Evolutionary conservation across 2,888 invertebrate genomes (phyloP).

Genomic region (Lasioglossum figueresi): DNA sequence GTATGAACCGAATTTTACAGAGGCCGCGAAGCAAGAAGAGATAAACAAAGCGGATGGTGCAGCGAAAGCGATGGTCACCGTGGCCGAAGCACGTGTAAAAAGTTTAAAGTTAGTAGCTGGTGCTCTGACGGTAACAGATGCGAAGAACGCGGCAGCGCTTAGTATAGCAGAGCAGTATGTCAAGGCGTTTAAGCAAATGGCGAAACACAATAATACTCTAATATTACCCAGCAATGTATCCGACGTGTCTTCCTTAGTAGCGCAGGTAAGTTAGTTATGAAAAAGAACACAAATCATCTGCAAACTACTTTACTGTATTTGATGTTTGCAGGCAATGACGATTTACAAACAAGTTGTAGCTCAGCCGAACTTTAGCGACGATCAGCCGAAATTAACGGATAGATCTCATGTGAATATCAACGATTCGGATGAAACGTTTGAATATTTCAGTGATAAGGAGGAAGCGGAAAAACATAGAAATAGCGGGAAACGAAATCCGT

Average conservation of each 20-base stretch:
- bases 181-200: constrained; percentile 95
- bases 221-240: constrained; percentile 96
- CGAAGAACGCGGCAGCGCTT: constrained; percentile 95
- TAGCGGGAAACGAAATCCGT: constrained; percentile 49
- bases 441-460: constrained; percentile 83
- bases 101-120: constrained; percentile 92
- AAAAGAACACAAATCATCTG: background rate
- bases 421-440: constrained; percentile 75
- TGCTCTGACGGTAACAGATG: constrained; percentile 88
- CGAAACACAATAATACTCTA: constrained; percentile 96
- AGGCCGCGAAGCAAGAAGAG: constrained; percentile 97
- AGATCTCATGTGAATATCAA: constrained; percentile 59
- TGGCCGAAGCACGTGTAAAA: constrained; percentile 95
- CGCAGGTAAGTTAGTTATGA: constrained; percentile 87
- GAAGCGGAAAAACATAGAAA: constrained; percentile 76
- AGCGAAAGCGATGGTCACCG: constrained; percentile 94
- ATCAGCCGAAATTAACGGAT: background rate
- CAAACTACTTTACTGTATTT: background rate
- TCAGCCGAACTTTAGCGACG: constrained; percentile 6
- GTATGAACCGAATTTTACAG: constrained; percentile 83
- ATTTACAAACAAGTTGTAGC: constrained; percentile 83
- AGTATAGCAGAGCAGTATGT: constrained; percentile 98
- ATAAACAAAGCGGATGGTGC: constrained; percentile 97
- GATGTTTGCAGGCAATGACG: constrained; percentile 80
- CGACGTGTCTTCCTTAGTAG: constrained; percentile 91